Evolutionary conservation across 1,140 invertebrate genomes (phyloP).

Genomic region (Pogonomyrmex californicus): DNA sequence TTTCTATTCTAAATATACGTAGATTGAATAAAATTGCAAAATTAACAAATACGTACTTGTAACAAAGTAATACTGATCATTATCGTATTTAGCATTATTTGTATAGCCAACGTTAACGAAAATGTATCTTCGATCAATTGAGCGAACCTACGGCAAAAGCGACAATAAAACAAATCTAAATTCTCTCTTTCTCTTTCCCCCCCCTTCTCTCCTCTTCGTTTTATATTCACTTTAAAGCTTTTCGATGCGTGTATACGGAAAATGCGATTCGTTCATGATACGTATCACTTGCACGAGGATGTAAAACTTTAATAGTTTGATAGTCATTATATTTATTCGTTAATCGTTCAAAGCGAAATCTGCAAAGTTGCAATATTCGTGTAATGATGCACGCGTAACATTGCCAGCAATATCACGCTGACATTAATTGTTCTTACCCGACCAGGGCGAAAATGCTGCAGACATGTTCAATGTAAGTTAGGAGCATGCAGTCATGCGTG

Average conservation of each 20-base stretch:
- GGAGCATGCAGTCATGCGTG: conserved; percentile 33
- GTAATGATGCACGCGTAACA: neutral
- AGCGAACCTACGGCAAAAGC: conserved; percentile 24
- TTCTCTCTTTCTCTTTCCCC: neutral
- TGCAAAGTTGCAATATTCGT: neutral
- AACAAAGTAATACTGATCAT: conserved; percentile 36
- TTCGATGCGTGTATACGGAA: conserved; percentile 17
- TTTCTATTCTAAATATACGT: neutral
- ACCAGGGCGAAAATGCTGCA: conserved; percentile 59
- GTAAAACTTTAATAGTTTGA: neutral
- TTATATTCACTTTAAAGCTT: conserved; percentile 41
- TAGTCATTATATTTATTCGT: neutral
- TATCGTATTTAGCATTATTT: conserved; percentile 22
- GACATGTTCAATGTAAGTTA: conserved; percentile 48
- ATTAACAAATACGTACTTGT: conserved; percentile 22
- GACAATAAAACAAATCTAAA: neutral
- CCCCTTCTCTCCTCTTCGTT: neutral
- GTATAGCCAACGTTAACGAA: conserved; percentile 39
- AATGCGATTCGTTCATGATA: conserved; percentile 36
- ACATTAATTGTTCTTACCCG: conserved; percentile 27
- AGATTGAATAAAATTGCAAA: neutral
- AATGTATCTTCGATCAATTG: conserved; percentile 36
- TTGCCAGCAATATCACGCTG: neutral
- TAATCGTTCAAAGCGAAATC: conserved; percentile 46
- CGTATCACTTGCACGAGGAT: neutral